These are phyloP conservation scores for Nasua narica DNA, from an alignment of 2,797 vertebrate genomes.

Conservation along the genomic window DNA sequence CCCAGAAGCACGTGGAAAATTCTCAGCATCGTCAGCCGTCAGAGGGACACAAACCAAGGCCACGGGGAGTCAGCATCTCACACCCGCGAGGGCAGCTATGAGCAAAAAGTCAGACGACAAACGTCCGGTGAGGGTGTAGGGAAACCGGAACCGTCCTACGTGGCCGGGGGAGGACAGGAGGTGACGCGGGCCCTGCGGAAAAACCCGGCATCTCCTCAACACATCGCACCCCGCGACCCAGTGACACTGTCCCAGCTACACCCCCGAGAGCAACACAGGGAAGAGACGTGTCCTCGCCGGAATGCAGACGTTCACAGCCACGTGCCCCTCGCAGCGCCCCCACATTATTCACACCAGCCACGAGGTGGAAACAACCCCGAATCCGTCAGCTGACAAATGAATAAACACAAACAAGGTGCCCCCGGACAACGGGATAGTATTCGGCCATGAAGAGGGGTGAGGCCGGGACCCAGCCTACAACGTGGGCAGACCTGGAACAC, in stretches of 20 bases:
- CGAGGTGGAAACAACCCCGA: neutral
- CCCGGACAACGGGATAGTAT: accelerated
- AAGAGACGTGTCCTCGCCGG: neutral
- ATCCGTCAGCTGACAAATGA: accelerated
- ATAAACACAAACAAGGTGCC: accelerated
- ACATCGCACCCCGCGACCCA: accelerated
- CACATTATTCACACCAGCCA: accelerated
- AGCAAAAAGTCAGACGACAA: accelerated
- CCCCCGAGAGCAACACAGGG: accelerated
- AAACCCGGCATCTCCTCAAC: neutral
- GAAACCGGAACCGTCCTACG: accelerated
- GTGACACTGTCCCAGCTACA: accelerated
- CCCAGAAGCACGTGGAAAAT: neutral
- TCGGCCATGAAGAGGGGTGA: neutral
- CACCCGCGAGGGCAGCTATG: accelerated
- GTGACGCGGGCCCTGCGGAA: accelerated
- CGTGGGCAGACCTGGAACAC: neutral
- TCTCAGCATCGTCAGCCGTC: accelerated
- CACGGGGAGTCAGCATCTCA: neutral
- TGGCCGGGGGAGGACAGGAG: neutral
- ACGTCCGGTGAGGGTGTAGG: accelerated
- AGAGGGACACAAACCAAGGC: neutral
- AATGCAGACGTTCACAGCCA: neutral
- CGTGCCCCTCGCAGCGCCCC: accelerated
- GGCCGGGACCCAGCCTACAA: accelerated